These are phyloP conservation scores for Drosophila peninsularis DNA, from an alignment of 2,888 invertebrate genomes.

Conservation along the genomic window DNA sequence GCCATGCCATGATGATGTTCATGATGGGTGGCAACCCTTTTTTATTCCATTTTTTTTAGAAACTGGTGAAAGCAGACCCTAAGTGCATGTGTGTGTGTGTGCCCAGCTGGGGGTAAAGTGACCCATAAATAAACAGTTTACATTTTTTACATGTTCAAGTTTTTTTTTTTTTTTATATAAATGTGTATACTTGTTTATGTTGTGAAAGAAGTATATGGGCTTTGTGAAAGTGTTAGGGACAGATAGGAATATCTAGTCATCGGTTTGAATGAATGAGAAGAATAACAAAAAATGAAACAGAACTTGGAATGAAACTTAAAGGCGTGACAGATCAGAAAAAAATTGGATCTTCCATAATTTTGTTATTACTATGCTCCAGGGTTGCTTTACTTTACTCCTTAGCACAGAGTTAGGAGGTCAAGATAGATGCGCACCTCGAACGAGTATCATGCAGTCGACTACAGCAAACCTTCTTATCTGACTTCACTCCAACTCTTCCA, in stretches of 20 bases:
- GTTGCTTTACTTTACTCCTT: not conserved
- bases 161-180: slow-evolving; percentile 21
- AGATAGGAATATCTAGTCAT: too few species aligned
- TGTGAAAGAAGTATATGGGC: not conserved
- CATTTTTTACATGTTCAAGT: slow-evolving; percentile 46
- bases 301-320: too few species aligned
- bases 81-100: slow-evolving; percentile 48
- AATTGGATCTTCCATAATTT: too few species aligned
- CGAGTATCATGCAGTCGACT: slow-evolving; percentile 2
- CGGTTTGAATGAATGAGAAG: too few species aligned
- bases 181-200: not conserved
- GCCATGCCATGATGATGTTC: slow-evolving; percentile 23
- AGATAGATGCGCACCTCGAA: not conserved
- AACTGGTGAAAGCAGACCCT: slow-evolving; percentile 64
- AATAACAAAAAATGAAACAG: too few species aligned
- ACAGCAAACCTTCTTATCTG: not conserved
- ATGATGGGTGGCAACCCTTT: slow-evolving; percentile 67
- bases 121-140: slow-evolving; percentile 80
- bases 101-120: slow-evolving; percentile 74
- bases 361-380: too few species aligned
- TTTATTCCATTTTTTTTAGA: slow-evolving; percentile 23
- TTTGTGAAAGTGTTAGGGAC: not conserved
- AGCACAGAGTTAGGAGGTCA: too few species aligned
- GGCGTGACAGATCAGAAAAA: too few species aligned
- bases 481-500: not conserved